Base-by-base conservation (phyloP, 2,888 invertebrate species). In the Apodemia mormo region DNA sequence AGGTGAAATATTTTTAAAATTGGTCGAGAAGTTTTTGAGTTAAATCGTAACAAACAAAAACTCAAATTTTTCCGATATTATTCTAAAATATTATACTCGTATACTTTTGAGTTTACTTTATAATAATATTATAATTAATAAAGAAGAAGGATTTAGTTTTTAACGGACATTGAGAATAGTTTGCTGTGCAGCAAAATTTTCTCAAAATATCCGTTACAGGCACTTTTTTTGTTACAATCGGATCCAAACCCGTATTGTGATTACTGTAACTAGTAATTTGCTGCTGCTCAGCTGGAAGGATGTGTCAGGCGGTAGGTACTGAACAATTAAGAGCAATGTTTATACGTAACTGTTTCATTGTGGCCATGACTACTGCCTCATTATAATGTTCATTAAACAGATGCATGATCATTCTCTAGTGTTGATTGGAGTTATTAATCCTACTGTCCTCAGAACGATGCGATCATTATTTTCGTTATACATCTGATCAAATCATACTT, bases 311-410 rank as follows among this genome's bases (percentile, higher is more conserved):
- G 82, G 78, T 76, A 81, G 82, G 78, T 76, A 81, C 84, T 85
- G 86, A 88, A 87, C 86, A 89, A 90, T 91, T 88, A 86, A 81
- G 79, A 79, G 77, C 85, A 85, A 87, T 85, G 81, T 78, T 78
- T 70, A 76, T 85, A 85, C 77, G 79, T 76, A 64, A 66, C 75
- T 71, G 78, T 74, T 76, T 72, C 72, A 33, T 68, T 69, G 66
- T 66, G 68, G 68, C 64, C 66, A 64, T 56, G 66, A 33, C 65
- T 45, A 67, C 12, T 65, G 67, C 52, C 61, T 22, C 64, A 65
- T 70, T 37, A 54, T 65, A 61, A 68, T 70, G 66, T 68, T 69
- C 69, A 65, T 66, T 61, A 65, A 58, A 66, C 68, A 52, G 68
- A 66, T 71, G 49, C 69, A 40, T 66, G 65, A 69, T 45, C 65